A percentile compares a stretch with the other conserved stretches of the same genome.
Conservation (phyloP, 2,888 invertebrate genomes). For the Eupithecia vulgata region DNA sequence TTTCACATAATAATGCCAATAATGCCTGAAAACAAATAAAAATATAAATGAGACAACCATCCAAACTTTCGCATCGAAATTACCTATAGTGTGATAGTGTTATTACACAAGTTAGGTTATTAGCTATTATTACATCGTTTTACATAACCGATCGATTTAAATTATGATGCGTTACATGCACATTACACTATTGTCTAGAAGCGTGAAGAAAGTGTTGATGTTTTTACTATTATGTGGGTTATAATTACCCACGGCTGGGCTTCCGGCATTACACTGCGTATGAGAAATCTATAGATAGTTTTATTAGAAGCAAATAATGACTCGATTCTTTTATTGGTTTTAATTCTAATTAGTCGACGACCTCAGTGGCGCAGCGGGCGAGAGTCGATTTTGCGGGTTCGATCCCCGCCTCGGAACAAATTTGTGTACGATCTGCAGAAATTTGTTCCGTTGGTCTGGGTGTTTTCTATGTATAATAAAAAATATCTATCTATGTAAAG, state of each 20-base stretch:
- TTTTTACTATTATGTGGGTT: conserved; percentile 6
- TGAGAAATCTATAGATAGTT: not conserved
- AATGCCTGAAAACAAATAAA: too few relatives aligned
- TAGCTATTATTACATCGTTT: conserved; percentile 1
- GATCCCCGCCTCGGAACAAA: too few relatives aligned
- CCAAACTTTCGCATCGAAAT: not conserved
- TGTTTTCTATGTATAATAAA: too few relatives aligned
- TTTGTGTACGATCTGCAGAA: too few relatives aligned
- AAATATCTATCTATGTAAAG: too few relatives aligned
- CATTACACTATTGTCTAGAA: not conserved
- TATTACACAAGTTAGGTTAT: conserved; percentile 6
- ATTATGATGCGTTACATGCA: conserved; percentile 4
- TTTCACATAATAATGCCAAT: too few relatives aligned
- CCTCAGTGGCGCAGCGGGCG: too few relatives aligned
- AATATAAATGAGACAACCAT: not conserved
- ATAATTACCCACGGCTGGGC: not conserved
- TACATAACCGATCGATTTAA: conserved; percentile 14
- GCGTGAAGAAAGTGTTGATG: conserved; percentile 9
- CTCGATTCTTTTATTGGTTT: not conserved
- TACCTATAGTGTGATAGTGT: not conserved
- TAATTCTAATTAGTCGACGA: not conserved
- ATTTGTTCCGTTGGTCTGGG: too few relatives aligned
- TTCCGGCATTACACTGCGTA: conserved; percentile 4
- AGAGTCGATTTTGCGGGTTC: too few relatives aligned
- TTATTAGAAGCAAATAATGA: not conserved